Conservation (phyloP, 2,113 vertebrate genomes). For the Ammodytes marinus region DNA sequence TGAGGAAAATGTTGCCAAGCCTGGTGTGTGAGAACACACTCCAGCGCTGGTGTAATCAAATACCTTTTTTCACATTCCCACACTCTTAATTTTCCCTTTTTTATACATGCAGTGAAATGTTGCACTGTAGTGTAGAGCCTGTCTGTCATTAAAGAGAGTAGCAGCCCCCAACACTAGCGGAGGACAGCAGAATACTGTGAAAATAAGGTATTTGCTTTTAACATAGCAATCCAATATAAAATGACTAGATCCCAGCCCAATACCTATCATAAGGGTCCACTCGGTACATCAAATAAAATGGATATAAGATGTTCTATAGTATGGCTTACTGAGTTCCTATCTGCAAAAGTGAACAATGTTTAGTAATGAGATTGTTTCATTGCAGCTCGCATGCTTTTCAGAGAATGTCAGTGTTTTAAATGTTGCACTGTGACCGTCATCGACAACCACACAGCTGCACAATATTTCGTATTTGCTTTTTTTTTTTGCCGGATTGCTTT, state of each 20-base stretch:
- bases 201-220: neutral
- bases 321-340: conserved; percentile 10
- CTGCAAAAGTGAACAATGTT: conserved; percentile 4
- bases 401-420: neutral
- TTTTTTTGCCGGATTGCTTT: conserved; percentile 12
- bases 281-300: too few species aligned
- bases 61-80: neutral
- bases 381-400: conserved; percentile 6
- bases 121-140: too few species aligned
- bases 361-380: conserved; percentile 13
- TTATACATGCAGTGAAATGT: neutral
- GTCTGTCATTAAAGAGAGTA: neutral
- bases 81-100: neutral
- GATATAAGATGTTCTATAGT: conserved; percentile 15
- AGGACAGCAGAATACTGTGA: neutral
- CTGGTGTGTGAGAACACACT: neutral
- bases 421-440: neutral
- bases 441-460: conserved; percentile 1
- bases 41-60: neutral
- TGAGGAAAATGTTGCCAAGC: neutral
- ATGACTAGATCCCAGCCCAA: too few species aligned
- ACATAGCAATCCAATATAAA: too few species aligned
- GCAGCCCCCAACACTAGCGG: neutral
- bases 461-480: neutral
- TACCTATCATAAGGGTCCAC: too few species aligned